A percentile compares a stretch with the other conserved stretches of the same genome.
These are phyloP conservation scores for Struthidea cinerea DNA, from an alignment of 2,113 vertebrate genomes.

Conservation along the genomic window DNA sequence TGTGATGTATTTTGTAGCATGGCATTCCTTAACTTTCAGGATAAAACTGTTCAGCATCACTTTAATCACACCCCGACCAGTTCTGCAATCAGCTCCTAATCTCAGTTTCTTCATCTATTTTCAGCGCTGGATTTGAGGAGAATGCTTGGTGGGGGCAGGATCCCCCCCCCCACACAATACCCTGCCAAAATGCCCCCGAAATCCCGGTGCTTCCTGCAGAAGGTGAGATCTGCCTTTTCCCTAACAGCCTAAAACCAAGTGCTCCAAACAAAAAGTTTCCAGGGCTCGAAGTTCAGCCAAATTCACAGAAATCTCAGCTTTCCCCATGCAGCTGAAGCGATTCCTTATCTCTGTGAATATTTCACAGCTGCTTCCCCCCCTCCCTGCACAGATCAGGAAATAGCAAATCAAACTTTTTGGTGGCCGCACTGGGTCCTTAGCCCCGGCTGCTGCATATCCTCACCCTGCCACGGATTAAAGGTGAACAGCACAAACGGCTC, in stretches of 20 bases:
- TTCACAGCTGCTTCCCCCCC: not conserved
- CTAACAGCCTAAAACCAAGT: not conserved
- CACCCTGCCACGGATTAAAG: not conserved
- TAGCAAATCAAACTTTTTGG: not conserved
- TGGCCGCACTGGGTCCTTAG: not conserved
- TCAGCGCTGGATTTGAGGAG: not conserved
- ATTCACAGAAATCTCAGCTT: not conserved
- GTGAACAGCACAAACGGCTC: not conserved
- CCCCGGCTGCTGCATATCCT: not conserved
- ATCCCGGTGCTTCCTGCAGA: not conserved
- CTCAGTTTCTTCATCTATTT: not conserved
- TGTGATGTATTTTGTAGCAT: not conserved
- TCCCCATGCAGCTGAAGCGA: not conserved
- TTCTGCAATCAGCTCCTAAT: not conserved
- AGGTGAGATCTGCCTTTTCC: not conserved
- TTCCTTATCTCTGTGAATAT: not conserved
- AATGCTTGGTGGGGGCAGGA: not conserved
- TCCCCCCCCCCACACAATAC: not conserved
- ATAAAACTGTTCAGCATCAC: not conserved
- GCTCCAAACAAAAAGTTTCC: not conserved
- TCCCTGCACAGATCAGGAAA: not conserved
- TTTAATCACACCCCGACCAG: not conserved
- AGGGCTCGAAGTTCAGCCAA: not conserved
- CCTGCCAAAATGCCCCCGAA: rapidly evolving
- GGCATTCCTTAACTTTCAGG: not conserved